phyloP scores from a whole-genome alignment of 2,888 invertebrate species.

The Melanchra persicariae region DNA sequence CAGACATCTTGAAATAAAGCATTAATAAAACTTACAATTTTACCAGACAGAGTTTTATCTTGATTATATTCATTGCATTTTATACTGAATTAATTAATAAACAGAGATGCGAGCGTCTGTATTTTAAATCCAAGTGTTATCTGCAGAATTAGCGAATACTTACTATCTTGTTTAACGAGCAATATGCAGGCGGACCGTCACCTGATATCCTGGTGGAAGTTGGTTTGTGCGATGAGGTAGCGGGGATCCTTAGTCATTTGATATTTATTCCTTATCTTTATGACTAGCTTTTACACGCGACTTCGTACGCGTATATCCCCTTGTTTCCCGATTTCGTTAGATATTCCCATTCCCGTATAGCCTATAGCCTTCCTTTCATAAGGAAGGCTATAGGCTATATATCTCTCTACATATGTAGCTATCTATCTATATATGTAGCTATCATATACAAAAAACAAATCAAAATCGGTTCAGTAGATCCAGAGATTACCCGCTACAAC shows the following conservation, averaged over 20 bases:
- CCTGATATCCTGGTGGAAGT: conserved; percentile 33
- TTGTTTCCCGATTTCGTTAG: too few species aligned
- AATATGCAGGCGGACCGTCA: conserved; percentile 43
- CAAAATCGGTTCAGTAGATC: too few species aligned
- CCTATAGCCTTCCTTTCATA: too few species aligned
- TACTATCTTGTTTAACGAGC: conserved; percentile 44
- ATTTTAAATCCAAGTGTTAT: conserved; percentile 43
- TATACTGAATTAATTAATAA: conserved; percentile 28
- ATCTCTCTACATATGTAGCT: too few species aligned
- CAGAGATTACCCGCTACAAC: too few species aligned
- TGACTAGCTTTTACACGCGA: too few species aligned
- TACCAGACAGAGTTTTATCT: conserved; percentile 23
- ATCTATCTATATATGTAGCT: too few species aligned
- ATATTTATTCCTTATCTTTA: too few species aligned
- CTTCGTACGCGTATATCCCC: too few species aligned
- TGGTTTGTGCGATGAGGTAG: neutral
- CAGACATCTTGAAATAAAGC: conserved; percentile 29
- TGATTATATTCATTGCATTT: conserved; percentile 9
- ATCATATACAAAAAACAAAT: too few species aligned
- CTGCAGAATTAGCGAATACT: conserved; percentile 35
- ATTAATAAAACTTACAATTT: conserved; percentile 29
- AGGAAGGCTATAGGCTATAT: too few species aligned
- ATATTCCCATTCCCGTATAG: too few species aligned
- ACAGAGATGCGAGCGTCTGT: conserved; percentile 1
- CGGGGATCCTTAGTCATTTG: neutral